These are phyloP conservation scores for Danionella cerebrum DNA, from an alignment of 2,113 vertebrate species.

Conservation along the genomic window DNA sequence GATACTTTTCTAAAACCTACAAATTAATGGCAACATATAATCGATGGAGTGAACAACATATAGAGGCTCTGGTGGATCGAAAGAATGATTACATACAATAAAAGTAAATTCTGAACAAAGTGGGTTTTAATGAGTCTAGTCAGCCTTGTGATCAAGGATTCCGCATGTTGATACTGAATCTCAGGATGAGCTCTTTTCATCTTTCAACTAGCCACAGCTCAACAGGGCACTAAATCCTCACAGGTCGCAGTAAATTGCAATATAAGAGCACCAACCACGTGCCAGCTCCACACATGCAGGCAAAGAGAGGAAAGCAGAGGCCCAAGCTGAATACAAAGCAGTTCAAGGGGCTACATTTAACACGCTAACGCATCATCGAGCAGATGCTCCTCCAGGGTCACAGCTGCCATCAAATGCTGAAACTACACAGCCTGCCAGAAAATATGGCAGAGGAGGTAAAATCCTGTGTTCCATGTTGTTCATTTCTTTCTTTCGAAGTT, in stretches of 20 bases:
- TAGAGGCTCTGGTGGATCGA: no score
- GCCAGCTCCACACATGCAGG: not conserved
- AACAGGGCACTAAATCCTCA: not conserved
- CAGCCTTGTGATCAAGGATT: not conserved
- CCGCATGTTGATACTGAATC: not conserved
- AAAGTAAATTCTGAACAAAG: not conserved
- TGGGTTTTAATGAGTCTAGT: not conserved
- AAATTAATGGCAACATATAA: no score
- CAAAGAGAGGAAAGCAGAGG: not conserved
- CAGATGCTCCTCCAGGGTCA: conserved; percentile 27
- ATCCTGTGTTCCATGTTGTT: not conserved
- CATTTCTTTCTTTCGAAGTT: no score
- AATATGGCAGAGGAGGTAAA: conserved; percentile 8
- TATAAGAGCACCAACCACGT: conserved; percentile 10
- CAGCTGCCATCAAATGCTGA: conserved; percentile 18
- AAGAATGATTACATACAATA: no score
- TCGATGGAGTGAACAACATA: no score
- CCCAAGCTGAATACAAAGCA: conserved; percentile 14
- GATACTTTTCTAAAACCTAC: no score
- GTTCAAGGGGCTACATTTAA: conserved; percentile 5
- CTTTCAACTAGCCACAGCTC: not conserved
- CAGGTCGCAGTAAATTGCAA: not conserved
- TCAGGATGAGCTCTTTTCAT: not conserved
- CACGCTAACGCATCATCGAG: conserved; percentile 5
- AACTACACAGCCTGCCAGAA: conserved; percentile 15